phyloP scores from a whole-genome alignment of 2,113 vertebrate genomes.

The Hippocampus mohnikei region DNA sequence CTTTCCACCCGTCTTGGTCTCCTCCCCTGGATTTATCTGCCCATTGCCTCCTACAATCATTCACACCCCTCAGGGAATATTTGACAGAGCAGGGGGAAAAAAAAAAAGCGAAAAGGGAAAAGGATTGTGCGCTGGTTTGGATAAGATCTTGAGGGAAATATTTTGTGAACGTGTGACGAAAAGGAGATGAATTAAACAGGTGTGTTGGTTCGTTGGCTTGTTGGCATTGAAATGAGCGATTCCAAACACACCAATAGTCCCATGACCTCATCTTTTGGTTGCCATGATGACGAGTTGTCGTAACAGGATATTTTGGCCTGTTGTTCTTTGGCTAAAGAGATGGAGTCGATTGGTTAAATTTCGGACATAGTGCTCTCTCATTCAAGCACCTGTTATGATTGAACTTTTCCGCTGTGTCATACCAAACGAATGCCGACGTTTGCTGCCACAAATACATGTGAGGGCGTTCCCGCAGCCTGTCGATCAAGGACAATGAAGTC shows the following conservation, averaged over 20 bases:
- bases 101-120: slow-evolving; percentile 27
- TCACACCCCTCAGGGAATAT: slow-evolving; percentile 76
- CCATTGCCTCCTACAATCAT: slow-evolving; percentile 76
- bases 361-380: slow-evolving; percentile 59
- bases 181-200: not conserved
- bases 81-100: slow-evolving; percentile 50
- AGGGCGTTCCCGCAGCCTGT: slow-evolving; percentile 26
- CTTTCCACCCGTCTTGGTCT: slow-evolving; percentile 21
- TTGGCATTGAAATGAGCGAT: slow-evolving; percentile 1
- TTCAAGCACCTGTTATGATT: slow-evolving; percentile 39
- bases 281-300: slow-evolving; percentile 65
- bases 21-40: slow-evolving; percentile 81
- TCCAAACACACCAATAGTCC: slow-evolving; percentile 19
- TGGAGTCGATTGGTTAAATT: slow-evolving; percentile 35
- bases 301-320: slow-evolving; percentile 75
- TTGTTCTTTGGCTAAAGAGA: slow-evolving; percentile 67
- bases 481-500: slow-evolving; percentile 69
- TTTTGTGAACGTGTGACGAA: not conserved
- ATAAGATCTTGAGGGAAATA: slow-evolving; percentile 22
- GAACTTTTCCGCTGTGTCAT: slow-evolving; percentile 46
- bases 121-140: not conserved
- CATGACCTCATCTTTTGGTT: slow-evolving; percentile 40
- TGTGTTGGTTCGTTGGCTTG: not conserved
- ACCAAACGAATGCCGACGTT: slow-evolving; percentile 19
- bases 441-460: slow-evolving; percentile 21